phyloP scores from a whole-genome alignment of 2,113 vertebrate genomes.

The Ctenodactylus gundi region DNA sequence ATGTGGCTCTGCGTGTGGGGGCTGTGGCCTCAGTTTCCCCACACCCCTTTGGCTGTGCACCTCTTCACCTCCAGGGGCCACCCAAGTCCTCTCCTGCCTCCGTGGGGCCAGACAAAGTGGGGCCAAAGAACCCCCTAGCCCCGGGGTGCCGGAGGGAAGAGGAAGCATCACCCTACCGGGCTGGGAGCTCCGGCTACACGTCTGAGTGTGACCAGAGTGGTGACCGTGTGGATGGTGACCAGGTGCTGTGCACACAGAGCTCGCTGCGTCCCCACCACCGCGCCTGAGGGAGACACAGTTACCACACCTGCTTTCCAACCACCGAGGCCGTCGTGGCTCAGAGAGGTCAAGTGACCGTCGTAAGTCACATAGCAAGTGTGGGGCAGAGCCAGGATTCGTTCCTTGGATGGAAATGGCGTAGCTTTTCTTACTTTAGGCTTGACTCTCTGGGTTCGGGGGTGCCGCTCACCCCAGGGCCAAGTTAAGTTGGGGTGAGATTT shows the following conservation, averaged over 20 bases:
- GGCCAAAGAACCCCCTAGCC: neutral
- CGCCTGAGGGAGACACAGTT: rapidly evolving
- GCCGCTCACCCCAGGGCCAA: neutral
- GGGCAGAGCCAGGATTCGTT: neutral
- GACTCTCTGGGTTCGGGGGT: too few relatives aligned
- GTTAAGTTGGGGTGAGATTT: neutral
- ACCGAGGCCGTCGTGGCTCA: neutral
- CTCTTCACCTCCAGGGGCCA: rapidly evolving
- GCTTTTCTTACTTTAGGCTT: neutral
- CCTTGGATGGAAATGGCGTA: neutral
- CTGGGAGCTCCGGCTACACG: too few relatives aligned
- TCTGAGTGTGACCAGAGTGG: rapidly evolving
- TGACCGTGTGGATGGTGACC: rapidly evolving
- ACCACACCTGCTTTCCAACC: rapidly evolving
- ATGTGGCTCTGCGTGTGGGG: too few relatives aligned
- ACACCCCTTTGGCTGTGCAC: too few relatives aligned
- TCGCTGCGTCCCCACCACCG: rapidly evolving
- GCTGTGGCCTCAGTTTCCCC: too few relatives aligned
- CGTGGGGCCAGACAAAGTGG: neutral
- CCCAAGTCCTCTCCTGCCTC: neutral
- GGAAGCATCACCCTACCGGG: neutral
- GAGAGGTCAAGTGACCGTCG: neutral
- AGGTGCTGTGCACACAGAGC: too few relatives aligned
- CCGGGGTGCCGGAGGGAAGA: neutral
- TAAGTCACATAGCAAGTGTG: neutral